Evolutionary conservation across 2,797 vertebrate genomes (phyloP).

Genomic region (Yasuhikotakia modesta): DNA sequence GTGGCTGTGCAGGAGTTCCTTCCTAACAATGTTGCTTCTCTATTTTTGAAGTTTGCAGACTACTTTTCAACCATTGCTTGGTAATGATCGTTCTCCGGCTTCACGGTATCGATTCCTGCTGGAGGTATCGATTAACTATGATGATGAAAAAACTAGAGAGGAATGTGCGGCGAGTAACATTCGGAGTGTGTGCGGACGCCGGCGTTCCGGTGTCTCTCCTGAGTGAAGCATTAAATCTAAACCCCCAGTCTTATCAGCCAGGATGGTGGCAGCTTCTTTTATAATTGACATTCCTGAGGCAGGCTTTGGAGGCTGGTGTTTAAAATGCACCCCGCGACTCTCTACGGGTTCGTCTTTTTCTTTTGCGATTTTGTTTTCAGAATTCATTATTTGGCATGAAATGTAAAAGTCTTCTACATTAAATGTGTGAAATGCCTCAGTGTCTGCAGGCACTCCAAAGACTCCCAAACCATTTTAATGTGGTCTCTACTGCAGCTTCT

Average conservation of each 20-base stretch:
- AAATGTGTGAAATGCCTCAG: constrained; percentile 73
- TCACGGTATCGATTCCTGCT: constrained; percentile 65
- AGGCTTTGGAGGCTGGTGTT: constrained; percentile 56
- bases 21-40: constrained; percentile 51
- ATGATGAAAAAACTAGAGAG: constrained; percentile 66
- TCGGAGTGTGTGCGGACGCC: constrained; percentile 42
- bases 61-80: constrained; percentile 64
- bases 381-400: constrained; percentile 79
- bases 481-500: constrained; percentile 61
- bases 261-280: constrained; percentile 64
- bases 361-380: constrained; percentile 69
- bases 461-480: constrained; percentile 73
- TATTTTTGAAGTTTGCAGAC: constrained; percentile 60
- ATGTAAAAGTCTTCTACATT: constrained; percentile 77
- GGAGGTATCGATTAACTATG: constrained; percentile 66
- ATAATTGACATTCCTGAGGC: constrained; percentile 63
- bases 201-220: constrained; percentile 48
- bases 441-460: constrained; percentile 71
- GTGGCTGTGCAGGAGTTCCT: constrained; percentile 62
- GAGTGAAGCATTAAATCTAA: constrained; percentile 51
- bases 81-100: constrained; percentile 64
- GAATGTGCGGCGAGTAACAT: constrained; percentile 42
- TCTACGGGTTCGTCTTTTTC: constrained; percentile 69
- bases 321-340: constrained; percentile 68
- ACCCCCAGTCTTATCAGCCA: constrained; percentile 67